Percentiles rank a stretch among this genome's conserved stretches.
phyloP scores from a whole-genome alignment of 2,797 vertebrate species.

The Phoeniculus purpureus region DNA sequence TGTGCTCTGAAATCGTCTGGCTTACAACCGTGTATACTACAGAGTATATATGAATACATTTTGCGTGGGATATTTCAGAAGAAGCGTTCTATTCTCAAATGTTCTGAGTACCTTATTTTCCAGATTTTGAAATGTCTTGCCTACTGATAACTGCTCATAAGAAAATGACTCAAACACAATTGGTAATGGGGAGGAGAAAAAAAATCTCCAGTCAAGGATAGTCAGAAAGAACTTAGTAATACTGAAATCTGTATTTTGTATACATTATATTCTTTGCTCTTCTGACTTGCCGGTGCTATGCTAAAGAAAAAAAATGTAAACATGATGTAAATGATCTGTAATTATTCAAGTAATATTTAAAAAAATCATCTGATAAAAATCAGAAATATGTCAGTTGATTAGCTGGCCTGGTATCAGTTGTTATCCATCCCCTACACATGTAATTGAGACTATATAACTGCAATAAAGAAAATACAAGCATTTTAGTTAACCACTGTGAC shows the following conservation, averaged over 20 bases:
- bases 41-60: neutral
- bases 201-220: neutral
- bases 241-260: neutral
- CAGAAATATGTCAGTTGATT: neutral
- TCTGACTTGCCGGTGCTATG: neutral
- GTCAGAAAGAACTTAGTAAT: neutral
- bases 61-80: neutral
- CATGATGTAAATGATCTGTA: neutral
- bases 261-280: neutral
- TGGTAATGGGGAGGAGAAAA: neutral
- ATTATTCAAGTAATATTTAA: constrained; percentile 9
- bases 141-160: neutral
- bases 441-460: neutral
- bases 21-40: neutral
- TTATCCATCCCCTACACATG: neutral
- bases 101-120: neutral
- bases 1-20: neutral
- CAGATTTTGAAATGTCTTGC: neutral
- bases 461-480: neutral
- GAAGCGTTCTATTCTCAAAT: neutral
- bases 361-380: neutral
- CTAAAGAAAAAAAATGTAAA: neutral
- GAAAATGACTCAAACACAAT: neutral
- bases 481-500: neutral
- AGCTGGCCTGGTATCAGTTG: neutral